These are phyloP conservation scores for Biston stratarius DNA, from an alignment of 2,888 invertebrate genomes.

Conservation along the genomic window DNA sequence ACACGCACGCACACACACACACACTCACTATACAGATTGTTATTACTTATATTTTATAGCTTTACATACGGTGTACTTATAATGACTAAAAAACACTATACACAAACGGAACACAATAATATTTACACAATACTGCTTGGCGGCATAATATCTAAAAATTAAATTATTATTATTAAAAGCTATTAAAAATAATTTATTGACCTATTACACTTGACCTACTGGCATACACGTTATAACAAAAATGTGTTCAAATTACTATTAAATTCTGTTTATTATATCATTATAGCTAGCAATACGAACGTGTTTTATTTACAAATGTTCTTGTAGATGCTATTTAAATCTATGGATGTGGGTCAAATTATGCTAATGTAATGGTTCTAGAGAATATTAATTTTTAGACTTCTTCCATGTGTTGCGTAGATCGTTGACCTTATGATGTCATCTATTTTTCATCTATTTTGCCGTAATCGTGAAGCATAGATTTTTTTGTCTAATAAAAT, in stretches of 20 bases:
- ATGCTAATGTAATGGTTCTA: slow-evolving; percentile 14
- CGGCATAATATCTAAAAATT: too few relatives aligned
- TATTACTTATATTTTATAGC: too few relatives aligned
- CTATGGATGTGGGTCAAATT: slow-evolving; percentile 26
- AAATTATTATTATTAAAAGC: too few relatives aligned
- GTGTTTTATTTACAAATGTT: slow-evolving; percentile 23
- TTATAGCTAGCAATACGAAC: slow-evolving; percentile 14
- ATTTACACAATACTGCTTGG: too few relatives aligned
- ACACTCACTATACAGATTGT: too few relatives aligned
- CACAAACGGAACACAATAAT: too few relatives aligned
- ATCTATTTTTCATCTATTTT: slow-evolving; percentile 5
- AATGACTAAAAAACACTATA: too few relatives aligned
- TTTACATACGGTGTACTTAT: too few relatives aligned
- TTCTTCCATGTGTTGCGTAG: slow-evolving; percentile 28
- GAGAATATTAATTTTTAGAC: slow-evolving; percentile 25
- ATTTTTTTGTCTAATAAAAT: too few relatives aligned
- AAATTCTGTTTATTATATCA: slow-evolving; percentile 29
- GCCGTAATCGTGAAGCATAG: background rate
- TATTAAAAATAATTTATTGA: slow-evolving; percentile 20
- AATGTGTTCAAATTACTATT: slow-evolving; percentile 18
- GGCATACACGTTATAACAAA: slow-evolving; percentile 12
- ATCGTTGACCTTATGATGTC: slow-evolving; percentile 31
- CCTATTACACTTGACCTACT: slow-evolving; percentile 40
- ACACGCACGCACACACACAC: too few relatives aligned
- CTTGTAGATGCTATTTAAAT: slow-evolving; percentile 21